Conservation (phyloP, 2,888 invertebrate genomes). For the Autographa pulchrina region DNA sequence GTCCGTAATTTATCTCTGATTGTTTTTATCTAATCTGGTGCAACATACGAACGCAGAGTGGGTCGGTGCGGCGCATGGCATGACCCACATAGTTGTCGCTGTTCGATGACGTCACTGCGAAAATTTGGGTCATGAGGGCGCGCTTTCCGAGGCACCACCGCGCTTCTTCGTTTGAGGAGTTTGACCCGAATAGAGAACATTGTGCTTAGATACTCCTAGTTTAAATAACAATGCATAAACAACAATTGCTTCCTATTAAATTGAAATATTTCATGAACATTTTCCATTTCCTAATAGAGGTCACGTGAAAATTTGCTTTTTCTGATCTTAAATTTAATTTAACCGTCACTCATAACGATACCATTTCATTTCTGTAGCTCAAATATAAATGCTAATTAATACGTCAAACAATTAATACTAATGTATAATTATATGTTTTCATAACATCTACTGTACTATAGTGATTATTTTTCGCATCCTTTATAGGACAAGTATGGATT, state of each 20-base stretch:
- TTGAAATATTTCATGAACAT: neutral
- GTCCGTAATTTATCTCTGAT: slow-evolving; percentile 45
- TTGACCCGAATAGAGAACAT: slow-evolving; percentile 53
- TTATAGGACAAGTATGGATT: too few relatives aligned
- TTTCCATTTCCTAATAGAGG: neutral
- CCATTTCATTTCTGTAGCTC: slow-evolving; percentile 27
- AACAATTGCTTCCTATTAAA: neutral
- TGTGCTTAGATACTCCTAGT: slow-evolving; percentile 23
- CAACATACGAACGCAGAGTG: slow-evolving; percentile 62
- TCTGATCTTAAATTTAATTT: slow-evolving; percentile 34
- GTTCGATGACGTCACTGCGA: slow-evolving; percentile 83
- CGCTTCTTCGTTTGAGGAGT: slow-evolving; percentile 59
- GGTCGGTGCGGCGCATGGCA: slow-evolving; percentile 66
- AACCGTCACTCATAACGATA: slow-evolving; percentile 35
- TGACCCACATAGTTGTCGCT: slow-evolving; percentile 81
- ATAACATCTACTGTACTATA: slow-evolving; percentile 18
- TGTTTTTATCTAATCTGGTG: slow-evolving; percentile 59
- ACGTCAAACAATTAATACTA: slow-evolving; percentile 26
- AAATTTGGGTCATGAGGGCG: slow-evolving; percentile 86
- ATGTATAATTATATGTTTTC: neutral
- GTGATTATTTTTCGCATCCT: too few relatives aligned
- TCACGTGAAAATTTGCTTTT: neutral
- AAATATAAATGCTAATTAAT: slow-evolving; percentile 36
- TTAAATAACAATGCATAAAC: slow-evolving; percentile 11
- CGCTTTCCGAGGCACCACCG: slow-evolving; percentile 67